Evolutionary conservation across 1,140 invertebrate genomes (phyloP), one percentile per base, ranked within the genome.

Genomic region (Augochlora pura): DNA sequence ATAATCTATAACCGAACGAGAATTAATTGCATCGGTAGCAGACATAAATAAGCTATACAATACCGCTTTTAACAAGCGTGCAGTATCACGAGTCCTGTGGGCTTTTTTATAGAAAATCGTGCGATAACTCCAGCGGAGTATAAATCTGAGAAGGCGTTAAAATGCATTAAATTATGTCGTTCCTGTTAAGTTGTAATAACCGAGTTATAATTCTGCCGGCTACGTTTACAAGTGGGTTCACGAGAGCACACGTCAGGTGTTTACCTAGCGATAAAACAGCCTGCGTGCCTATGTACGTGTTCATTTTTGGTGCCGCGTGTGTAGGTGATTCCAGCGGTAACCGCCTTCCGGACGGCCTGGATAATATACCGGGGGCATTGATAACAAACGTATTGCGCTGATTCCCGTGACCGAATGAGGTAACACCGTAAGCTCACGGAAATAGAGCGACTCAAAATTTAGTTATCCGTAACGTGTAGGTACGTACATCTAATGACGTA

Each of bases 211-310:
- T 83, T 84, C 76, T 79, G n/a, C 59, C 57, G 38, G 62, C 59
- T 52, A n/a, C 74, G 27, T 63, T 46, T 70, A 66, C 66, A 49
- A 77, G 64, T 60, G 67, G 65, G 14, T 23, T 23, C 69, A 57
- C 49, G 39, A 72, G 54, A 64, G 38, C 49, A 49, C 81, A 54
- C 69, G 73, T 77, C 70, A 84, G 81, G 81, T 84, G 81, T 84
- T 84, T 84, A 84, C 70, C 74, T 25, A 74, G 54, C 69, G 82
- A 84, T 84, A 84, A 84, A 84, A 64, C 77, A 79, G 60, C 57
- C 46, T 23, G 75, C 49, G 38, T 77, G 66, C 54, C 38, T 59
- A 52, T 52, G 49, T 52, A 18, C 18, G 64, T 18, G 38, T 42
- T 14, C 38, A 46, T 18, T 75, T 27, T 25, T 3, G 49, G 25